Percentiles rank a stretch among this genome's conserved stretches.
Evolutionary conservation across 2,797 vertebrate species (phyloP).

Genomic region (Sciurus vulgaris): DNA sequence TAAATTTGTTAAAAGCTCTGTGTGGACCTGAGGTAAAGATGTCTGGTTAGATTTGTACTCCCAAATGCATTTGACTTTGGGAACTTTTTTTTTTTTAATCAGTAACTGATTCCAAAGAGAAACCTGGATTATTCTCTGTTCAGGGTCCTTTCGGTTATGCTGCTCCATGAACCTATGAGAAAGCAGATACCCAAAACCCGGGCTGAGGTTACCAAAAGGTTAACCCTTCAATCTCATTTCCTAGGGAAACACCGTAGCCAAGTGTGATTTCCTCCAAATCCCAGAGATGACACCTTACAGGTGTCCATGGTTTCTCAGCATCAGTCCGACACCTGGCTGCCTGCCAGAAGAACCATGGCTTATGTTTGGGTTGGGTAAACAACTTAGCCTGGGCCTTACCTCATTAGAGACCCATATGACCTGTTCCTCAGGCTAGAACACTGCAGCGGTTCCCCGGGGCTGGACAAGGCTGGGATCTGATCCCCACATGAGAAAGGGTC

Average conservation of each 20-base stretch:
- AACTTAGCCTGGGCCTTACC: constrained; percentile 73
- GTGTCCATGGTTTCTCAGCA: constrained; percentile 78
- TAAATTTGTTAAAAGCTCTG: background rate
- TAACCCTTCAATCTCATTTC: constrained; percentile 78
- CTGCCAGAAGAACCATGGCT: constrained; percentile 74
- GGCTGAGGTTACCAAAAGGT: background rate
- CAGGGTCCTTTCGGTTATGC: background rate
- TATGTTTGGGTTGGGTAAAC: constrained; percentile 84
- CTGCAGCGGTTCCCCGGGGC: constrained; percentile 33
- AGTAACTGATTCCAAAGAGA: background rate
- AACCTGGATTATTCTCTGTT: background rate
- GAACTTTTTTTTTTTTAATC: background rate
- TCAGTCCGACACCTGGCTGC: constrained; percentile 68
- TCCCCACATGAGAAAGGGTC: background rate
- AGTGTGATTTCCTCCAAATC: constrained; percentile 72
- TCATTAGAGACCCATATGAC: constrained; percentile 79
- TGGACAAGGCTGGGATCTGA: constrained; percentile 19
- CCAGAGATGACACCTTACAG: constrained; percentile 74
- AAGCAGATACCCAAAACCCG: background rate
- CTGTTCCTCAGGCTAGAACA: constrained; percentile 55
- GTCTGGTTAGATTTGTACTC: background rate
- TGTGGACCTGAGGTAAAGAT: background rate
- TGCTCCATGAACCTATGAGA: background rate
- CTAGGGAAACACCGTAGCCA: constrained; percentile 65
- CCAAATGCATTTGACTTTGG: background rate